These are phyloP conservation scores for Polietes domitor DNA, from an alignment of 2,888 invertebrate genomes.

Conservation along the genomic window DNA sequence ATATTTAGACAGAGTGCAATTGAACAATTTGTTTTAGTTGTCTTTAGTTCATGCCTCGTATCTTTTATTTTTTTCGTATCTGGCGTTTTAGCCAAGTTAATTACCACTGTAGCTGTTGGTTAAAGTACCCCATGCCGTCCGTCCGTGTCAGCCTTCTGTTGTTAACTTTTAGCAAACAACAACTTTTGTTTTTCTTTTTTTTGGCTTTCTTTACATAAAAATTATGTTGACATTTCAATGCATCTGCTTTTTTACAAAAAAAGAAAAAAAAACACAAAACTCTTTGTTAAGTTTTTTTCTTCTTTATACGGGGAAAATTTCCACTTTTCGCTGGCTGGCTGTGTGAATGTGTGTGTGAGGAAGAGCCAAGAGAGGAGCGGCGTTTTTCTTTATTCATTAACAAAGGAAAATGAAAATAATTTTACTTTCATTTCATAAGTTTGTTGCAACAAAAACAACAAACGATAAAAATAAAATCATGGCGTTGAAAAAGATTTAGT, in stretches of 20 bases:
- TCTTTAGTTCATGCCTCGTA: background rate
- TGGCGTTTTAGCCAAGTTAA: constrained; percentile 35
- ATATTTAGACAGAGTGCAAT: background rate
- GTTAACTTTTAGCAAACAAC: background rate
- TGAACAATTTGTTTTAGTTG: background rate
- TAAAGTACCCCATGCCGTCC: background rate
- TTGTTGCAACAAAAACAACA: background rate
- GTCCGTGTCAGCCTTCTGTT: background rate
- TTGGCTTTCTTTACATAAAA: constrained; percentile 25
- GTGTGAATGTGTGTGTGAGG: background rate
- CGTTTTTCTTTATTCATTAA: background rate
- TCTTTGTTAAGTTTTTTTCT: background rate
- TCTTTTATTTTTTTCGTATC: constrained; percentile 1
- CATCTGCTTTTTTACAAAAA: constrained; percentile 36
- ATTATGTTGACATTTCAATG: constrained; percentile 59
- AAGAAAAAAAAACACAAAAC: constrained; percentile 3
- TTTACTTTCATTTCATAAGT: constrained; percentile 51
- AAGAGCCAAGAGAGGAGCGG: background rate
- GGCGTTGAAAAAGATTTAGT: background rate
- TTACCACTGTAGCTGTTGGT: constrained; percentile 17
- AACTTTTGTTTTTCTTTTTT: constrained; percentile 14
- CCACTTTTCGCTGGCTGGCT: background rate
- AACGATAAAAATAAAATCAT: background rate
- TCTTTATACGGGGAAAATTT: background rate
- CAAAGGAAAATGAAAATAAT: constrained; percentile 29